A percentile compares a stretch with the other conserved stretches of the same genome.
Evolutionary conservation across 2,888 invertebrate species (phyloP).

Genomic region (Sturmia bella): DNA sequence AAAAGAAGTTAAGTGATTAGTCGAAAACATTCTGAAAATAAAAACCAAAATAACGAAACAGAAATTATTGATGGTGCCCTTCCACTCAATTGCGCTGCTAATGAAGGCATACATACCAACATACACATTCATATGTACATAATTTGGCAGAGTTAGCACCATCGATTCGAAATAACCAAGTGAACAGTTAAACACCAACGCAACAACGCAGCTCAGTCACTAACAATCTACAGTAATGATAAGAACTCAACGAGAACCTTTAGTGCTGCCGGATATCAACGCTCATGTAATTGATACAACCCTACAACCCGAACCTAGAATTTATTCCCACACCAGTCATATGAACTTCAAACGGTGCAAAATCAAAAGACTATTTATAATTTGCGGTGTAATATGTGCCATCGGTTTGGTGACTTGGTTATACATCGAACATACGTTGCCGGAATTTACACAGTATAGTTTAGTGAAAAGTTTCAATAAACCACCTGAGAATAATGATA

Average conservation of each 20-base stretch:
- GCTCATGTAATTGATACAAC: slow-evolving; percentile 1
- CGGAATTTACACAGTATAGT: slow-evolving; percentile 77
- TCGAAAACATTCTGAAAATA: neutral
- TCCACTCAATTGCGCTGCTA: neutral
- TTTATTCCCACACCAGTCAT: neutral
- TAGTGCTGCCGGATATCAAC: slow-evolving; percentile 33
- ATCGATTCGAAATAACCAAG: neutral
- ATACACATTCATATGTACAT: too few relatives aligned
- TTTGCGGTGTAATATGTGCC: slow-evolving; percentile 20
- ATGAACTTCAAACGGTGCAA: slow-evolving; percentile 47
- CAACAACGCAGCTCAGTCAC: slow-evolving; percentile 35
- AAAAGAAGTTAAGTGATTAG: slow-evolving; percentile 30
- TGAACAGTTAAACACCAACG: neutral
- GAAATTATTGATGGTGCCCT: slow-evolving; percentile 15
- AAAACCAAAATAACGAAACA: neutral
- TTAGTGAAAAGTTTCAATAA: slow-evolving; percentile 70
- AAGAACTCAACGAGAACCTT: slow-evolving; percentile 50
- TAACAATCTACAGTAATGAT: slow-evolving; percentile 43
- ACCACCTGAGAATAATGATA: neutral
- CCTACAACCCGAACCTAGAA: slow-evolving; percentile 12
- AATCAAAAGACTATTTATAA: slow-evolving; percentile 38
- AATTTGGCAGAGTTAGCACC: too few relatives aligned
- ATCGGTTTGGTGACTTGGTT: slow-evolving; percentile 82
- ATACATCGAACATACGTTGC: slow-evolving; percentile 72
- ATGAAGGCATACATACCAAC: neutral